These are phyloP conservation scores for Galagoides demidoff DNA, from an alignment of 2,797 vertebrate genomes.

Conservation along the genomic window DNA sequence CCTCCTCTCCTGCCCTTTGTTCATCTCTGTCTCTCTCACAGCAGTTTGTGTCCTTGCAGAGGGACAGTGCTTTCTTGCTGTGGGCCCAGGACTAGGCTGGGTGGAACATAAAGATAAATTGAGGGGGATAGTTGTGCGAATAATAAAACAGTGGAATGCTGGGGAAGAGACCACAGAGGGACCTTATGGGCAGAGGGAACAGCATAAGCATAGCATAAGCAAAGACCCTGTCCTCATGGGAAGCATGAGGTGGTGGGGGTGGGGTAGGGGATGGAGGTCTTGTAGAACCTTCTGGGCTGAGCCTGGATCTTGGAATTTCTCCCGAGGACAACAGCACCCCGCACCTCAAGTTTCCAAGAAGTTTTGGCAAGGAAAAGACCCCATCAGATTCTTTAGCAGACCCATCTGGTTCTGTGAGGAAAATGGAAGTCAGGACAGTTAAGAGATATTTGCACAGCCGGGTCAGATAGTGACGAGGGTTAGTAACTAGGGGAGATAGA, in stretches of 20 bases:
- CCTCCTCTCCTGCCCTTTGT: background rate
- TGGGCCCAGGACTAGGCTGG: background rate
- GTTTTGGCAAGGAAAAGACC: background rate
- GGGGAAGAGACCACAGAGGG: fast-evolving
- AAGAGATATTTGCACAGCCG: background rate
- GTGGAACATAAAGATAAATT: background rate
- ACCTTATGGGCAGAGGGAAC: background rate
- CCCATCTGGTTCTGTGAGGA: background rate
- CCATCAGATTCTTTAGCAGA: background rate
- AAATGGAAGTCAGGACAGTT: background rate
- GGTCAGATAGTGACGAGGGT: background rate
- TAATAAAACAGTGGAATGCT: background rate
- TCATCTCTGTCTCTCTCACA: background rate
- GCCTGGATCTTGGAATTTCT: background rate
- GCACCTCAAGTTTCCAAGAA: background rate
- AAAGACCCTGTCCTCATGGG: background rate
- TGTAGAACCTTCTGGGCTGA: background rate
- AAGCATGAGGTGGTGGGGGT: fast-evolving
- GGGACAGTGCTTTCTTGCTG: background rate
- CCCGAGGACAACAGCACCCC: fast-evolving
- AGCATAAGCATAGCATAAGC: background rate
- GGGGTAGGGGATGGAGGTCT: background rate
- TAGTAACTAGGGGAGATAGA: background rate
- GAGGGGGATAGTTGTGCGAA: too few relatives aligned
- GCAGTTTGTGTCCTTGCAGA: too few relatives aligned